phyloP scores from a whole-genome alignment of 2,888 invertebrate genomes.

The Nemotelus pantherinus region DNA sequence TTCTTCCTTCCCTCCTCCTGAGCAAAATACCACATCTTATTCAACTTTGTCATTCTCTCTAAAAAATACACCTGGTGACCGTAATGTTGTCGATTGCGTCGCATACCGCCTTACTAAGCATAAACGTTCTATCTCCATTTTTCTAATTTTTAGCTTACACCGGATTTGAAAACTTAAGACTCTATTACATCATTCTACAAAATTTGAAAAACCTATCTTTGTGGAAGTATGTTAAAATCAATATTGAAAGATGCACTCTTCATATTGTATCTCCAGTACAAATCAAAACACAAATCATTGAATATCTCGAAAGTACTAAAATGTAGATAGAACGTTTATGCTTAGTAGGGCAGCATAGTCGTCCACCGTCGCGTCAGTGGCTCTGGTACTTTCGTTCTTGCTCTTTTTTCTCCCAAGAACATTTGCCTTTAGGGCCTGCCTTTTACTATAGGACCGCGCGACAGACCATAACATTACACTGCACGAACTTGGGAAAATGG shows the following conservation, averaged over 20 bases:
- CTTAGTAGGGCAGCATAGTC: neutral
- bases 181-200: too few species aligned
- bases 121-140: too few species aligned
- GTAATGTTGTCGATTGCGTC: conserved; percentile 2
- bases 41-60: conserved; percentile 1
- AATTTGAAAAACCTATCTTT: too few species aligned
- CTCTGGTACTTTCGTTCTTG: neutral
- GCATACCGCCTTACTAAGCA: neutral
- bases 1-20: neutral
- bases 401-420: conserved; percentile 9
- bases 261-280: too few species aligned
- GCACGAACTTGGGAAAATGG: conserved; percentile 39
- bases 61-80: conserved; percentile 3
- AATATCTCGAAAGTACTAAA: too few species aligned
- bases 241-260: too few species aligned
- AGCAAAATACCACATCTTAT: conserved; percentile 13
- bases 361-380: neutral
- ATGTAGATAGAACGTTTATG: too few species aligned
- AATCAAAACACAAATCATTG: neutral
- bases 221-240: too few species aligned
- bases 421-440: conserved; percentile 34
- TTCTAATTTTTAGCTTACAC: too few species aligned
- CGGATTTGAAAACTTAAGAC: too few species aligned
- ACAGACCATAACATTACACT: conserved; percentile 39
- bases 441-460: conserved; percentile 37